A percentile compares a stretch with the other conserved stretches of the same genome.
phyloP scores from a whole-genome alignment of 2,113 vertebrate genomes.

The Carlito syrichta region DNA sequence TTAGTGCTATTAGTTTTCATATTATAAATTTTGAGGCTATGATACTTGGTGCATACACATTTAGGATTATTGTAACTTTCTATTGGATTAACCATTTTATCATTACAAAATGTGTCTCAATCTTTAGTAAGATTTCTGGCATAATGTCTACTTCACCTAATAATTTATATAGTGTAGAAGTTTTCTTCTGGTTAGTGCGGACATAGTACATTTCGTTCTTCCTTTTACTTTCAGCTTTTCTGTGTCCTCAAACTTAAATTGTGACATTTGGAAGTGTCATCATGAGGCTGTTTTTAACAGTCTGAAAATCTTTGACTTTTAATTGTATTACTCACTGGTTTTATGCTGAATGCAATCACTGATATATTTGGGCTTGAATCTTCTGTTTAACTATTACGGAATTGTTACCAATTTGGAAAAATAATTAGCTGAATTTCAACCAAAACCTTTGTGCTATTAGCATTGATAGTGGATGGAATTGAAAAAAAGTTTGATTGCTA shows the following conservation, averaged over 20 bases:
- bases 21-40: background rate
- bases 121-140: constrained; percentile 3
- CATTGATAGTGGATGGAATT: background rate
- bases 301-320: constrained; percentile 10
- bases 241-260: background rate
- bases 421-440: constrained; percentile 5
- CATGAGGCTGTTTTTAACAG: background rate
- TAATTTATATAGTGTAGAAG: background rate
- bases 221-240: background rate
- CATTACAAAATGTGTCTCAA: background rate
- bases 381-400: background rate
- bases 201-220: background rate
- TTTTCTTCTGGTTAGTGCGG: constrained; percentile 24
- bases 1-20: background rate
- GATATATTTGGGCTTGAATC: background rate
- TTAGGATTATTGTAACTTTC: background rate
- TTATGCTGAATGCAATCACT: background rate
- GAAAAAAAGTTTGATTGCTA: background rate
- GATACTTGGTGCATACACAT: background rate
- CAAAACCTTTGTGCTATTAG: background rate
- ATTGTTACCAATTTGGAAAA: background rate
- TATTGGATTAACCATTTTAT: constrained; percentile 10
- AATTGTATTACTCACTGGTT: background rate
- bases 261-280: background rate
- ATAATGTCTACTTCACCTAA: background rate